Base-by-base conservation (phyloP, 2,113 vertebrate species). In the Scophthalmus maximus region DNA sequence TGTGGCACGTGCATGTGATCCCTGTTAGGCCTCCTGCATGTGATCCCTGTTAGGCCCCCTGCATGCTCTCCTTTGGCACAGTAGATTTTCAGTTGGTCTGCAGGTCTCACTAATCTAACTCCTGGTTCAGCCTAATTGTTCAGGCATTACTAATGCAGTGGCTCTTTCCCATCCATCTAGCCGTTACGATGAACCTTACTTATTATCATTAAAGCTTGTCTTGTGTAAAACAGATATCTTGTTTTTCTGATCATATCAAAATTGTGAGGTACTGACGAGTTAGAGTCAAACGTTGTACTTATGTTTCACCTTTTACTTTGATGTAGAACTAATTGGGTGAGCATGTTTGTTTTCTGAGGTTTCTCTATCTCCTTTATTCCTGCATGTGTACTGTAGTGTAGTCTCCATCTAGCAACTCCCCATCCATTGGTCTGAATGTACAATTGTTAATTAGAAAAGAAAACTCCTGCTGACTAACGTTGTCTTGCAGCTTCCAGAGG, bases 401-500 rank as follows among this genome's bases (percentile, higher is more conserved):
- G 52, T 67, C 25, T 42, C 53, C 14, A 46, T 8, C 42, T 8
- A 42, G 17, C 18, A 42, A 15, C 40, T 15, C 11, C 17, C 40
- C 1, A n/a, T n/a, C n/a, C n/a, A n/a, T n/a, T n/a, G 17, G 0
- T 49, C 29, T 52, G 44, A 46, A 20, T 26, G 14, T 61, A 23
- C 12, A 4, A 26, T 11, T 25, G 2, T 36, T 25, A 36, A 12
- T 61, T n/a, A 0, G 52, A 29, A 8, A 29, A 5, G 20, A 20
- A 0, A 47, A 32, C 38, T 60, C 2, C 23, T 27, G 3, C 30
- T 14, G 25, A 4, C 44, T 65, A 36, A 74, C 40, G 75, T 71
- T 80, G 3, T 76, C 86, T 61, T 84, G 8, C 90, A 99, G 98
- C 96, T 97, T 63, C 95, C 97, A n/a, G 97, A 99, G 79, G 94